Evolutionary conservation across 2,797 vertebrate genomes (phyloP), one percentile per base, ranked within the genome.

Genomic region (Picus viridis): DNA sequence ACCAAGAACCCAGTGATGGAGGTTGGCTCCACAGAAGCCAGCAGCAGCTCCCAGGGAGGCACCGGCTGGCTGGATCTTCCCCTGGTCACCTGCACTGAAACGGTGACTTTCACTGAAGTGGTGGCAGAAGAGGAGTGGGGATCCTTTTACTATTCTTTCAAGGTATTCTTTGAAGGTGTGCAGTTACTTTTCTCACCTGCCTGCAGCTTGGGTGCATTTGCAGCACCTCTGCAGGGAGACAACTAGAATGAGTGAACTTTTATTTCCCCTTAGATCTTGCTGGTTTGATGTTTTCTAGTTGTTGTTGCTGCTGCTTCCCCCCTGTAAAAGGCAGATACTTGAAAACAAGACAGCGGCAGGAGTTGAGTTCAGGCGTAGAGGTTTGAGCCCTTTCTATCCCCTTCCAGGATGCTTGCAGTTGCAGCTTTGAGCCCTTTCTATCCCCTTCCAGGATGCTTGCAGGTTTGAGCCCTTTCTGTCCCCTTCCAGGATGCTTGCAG

Each of bases 131-230:
- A 97, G 79, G 94, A 97, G 9, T 94, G 96, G 97, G 90, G 96
- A 88, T 98, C 97, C 74, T 97, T 97, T 95, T 97, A 97, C 89
- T 96, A 96, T 61, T 98, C 98, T 75, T 98, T 98, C 84, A 98
- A 97, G 98, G 98, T 96, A 97, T 67, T 97, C 92, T 47, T 97
- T 97, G 83, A 97, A 96, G 96, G 95, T n/a, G 2, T 75, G 59
- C 27, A 4, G 95, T 94, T 94, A 54, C 49, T 84, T 75, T 85
- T 83, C 73, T 88, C 51, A 67, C 36, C 3, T 59, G 49, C 20
- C 87, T 63, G 54, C n/a, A 77, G 89, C 51, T 67, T 41, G 56
- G 34, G 34, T 71, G 47, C 18, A 10, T 86, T 89, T 83, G 76
- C 74, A 69, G 71, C 27, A 26, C 10, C 10, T 70, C 45, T 45